Evolutionary conservation across 1,140 invertebrate species (phyloP), one percentile per base, ranked within the genome.

Genomic region (Hyphantria cunea): DNA sequence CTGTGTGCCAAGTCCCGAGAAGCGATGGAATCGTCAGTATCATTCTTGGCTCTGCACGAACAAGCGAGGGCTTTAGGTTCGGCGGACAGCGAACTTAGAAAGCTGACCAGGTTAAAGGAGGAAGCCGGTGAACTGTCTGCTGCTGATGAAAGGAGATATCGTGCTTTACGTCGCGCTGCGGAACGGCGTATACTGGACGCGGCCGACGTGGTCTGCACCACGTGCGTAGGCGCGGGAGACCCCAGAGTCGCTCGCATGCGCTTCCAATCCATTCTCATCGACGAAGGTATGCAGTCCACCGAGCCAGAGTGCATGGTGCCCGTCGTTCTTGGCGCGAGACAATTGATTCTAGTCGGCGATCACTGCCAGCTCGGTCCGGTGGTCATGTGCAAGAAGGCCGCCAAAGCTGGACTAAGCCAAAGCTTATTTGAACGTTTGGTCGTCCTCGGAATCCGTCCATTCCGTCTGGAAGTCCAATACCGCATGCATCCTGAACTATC

Each of bases 361-460:
- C 99, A 99, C 86, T 99, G 99, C 78, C 99, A 99, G 90, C 92
- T 99, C 25, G 98, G 98, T 0, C 98, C 98, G 0, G 98, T 99
- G 0, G 98, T 99, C 0, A 99, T 99, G 98, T 99, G 98, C 90
- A 99, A 99, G 86, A 99, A 99, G 86, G 98, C 99, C 0, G 98
- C 98, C 0, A 94, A 96, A 53, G 98, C 99, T 17, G 99, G 99
- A 0, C 93, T 99, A 0, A 98, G 97, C 0, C 98, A 99, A 85
- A 99, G 98, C 11, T 92, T 99, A 6, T 99, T 99, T 90, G 99
- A 99, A 84, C 93, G 99, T 11, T 92, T 99, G 0, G 99, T 99
- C 0, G 97, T 99, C 0, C 92, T 99, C 3, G 98, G 98, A 8
- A 99, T 99, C 65, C 93, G 98, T 44, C 98, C 98, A 0, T 98